These are phyloP conservation scores for Drosophila tsacasi DNA, from an alignment of 1,140 invertebrate genomes.

Conservation along the genomic window DNA sequence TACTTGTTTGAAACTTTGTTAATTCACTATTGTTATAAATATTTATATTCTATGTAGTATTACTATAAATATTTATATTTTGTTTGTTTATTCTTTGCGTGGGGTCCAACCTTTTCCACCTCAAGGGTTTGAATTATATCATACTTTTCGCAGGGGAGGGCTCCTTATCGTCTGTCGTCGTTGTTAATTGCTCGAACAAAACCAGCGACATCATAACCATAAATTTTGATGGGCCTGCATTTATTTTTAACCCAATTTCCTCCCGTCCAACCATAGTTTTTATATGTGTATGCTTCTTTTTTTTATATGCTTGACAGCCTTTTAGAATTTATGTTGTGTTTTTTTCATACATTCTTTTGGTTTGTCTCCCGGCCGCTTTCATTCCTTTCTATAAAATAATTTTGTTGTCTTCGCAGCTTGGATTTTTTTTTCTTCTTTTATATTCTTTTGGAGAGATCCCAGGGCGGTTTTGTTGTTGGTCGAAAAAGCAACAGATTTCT, in stretches of 20 bases:
- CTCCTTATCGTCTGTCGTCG: constrained; percentile 9
- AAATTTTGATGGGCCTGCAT: constrained; percentile 73
- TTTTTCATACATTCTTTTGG: constrained; percentile 81
- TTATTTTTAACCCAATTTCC: constrained; percentile 81
- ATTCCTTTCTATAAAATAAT: constrained; percentile 76
- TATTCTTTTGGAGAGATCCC: constrained; percentile 37
- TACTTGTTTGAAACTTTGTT: too few species aligned
- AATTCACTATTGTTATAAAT: too few species aligned
- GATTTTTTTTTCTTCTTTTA: constrained; percentile 15
- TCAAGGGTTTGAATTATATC: constrained; percentile 9
- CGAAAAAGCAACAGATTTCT: constrained; percentile 76
- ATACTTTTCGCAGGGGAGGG: not conserved
- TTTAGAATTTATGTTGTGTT: constrained; percentile 83
- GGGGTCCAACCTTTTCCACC: constrained; percentile 14
- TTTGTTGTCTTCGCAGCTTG: constrained; percentile 47
- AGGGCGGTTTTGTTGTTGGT: constrained; percentile 34
- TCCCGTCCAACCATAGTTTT: constrained; percentile 68
- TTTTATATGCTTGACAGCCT: constrained; percentile 77
- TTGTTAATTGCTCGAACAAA: constrained; percentile 54
- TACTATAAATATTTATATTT: not conserved
- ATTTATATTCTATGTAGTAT: too few species aligned
- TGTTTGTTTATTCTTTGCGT: constrained; percentile 6
- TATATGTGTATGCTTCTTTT: constrained; percentile 57
- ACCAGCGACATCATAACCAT: constrained; percentile 65
- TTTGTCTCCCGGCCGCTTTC: constrained; percentile 67